Evolutionary conservation across 2,888 invertebrate species (phyloP), one percentile per base, ranked within the genome.

Genomic region (Ornithoptera alexandrae): DNA sequence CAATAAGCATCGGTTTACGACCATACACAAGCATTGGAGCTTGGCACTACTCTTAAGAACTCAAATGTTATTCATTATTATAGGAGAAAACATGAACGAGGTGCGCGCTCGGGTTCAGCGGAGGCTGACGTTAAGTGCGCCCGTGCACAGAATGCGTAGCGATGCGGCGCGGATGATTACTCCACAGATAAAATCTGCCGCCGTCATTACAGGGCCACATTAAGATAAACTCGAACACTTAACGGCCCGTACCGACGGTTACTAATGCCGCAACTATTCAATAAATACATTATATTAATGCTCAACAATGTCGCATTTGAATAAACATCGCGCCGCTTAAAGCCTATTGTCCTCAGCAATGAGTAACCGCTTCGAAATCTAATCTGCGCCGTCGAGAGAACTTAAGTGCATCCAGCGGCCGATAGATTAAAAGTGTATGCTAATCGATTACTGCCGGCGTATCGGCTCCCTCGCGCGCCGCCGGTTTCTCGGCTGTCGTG

Each of bases 181-280:
- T 70, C 71, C 62, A 66, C 56, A 76, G 79, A 81, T 82, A 80
- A 78, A 77, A 79, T 79, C 77, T 71, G 50, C 69, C 69, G 72
- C 65, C 74, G 73, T 75, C 72, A 65, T 36, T 74, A 70, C 63
- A 72, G 67, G 70, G 68, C 71, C 73, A 74, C 78, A 76, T 81
- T 83, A 80, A 81, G 79, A 81, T 86, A 84, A 86, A 85, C 75
- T 80, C 75, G 67, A 77, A 76, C 74, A 78, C 70, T 80, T 84
- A 83, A 85, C 78, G 80, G 77, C 70, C 74, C 69, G 75, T 80
- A 81, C 77, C 79, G 77, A 67, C 74, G 72, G 77, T 76, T 76
- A 75, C 79, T 79, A 80, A 80, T 78, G 80, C 73, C 72, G 68
- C 62, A 53, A 67, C 74, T 67, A 71, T 68, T 60, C 78, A 75